Percentiles rank a stretch among this genome's conserved stretches.
Conservation (phyloP, 1,140 invertebrate species). For the Meteorus sp. region DNA sequence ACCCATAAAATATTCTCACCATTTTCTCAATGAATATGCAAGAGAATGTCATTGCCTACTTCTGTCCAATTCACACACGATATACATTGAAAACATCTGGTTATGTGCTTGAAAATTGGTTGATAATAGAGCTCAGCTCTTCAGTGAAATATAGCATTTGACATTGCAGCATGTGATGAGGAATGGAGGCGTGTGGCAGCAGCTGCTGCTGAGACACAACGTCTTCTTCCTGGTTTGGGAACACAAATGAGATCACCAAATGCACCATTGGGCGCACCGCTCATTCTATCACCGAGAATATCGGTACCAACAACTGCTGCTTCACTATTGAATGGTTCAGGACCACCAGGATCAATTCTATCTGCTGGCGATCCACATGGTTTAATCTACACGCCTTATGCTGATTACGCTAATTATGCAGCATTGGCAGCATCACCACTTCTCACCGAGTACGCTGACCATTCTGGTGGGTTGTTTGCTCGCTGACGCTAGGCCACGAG, state of each 20-base stretch:
- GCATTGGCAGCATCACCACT: conserved; percentile 80
- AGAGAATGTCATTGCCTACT: too few species aligned
- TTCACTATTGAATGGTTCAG: conserved; percentile 71
- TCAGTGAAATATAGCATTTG: conserved; percentile 43
- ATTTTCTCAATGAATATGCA: too few species aligned
- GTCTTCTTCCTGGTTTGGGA: conserved; percentile 68
- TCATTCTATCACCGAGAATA: conserved; percentile 86
- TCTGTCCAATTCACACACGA: too few species aligned
- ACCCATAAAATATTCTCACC: too few species aligned
- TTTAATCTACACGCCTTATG: conserved; percentile 76
- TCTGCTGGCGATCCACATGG: conserved; percentile 65
- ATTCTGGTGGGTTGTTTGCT: conserved; percentile 94
- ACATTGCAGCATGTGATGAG: conserved; percentile 71
- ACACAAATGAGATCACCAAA: conserved; percentile 69
- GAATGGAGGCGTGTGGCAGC: conserved; percentile 77
- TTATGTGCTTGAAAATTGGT: not conserved
- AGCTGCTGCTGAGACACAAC: conserved; percentile 73
- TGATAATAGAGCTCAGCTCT: conserved; percentile 23
- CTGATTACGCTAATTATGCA: conserved; percentile 86
- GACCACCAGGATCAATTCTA: conserved; percentile 67
- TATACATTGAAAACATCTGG: not conserved
- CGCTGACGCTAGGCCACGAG: conserved; percentile 60
- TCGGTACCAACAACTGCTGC: conserved; percentile 77
- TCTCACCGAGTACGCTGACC: conserved; percentile 85
- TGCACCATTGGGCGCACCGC: conserved; percentile 76